Conservation (phyloP, 92 coral and sea anemone species). For the Palythoa grandiflora region DNA sequence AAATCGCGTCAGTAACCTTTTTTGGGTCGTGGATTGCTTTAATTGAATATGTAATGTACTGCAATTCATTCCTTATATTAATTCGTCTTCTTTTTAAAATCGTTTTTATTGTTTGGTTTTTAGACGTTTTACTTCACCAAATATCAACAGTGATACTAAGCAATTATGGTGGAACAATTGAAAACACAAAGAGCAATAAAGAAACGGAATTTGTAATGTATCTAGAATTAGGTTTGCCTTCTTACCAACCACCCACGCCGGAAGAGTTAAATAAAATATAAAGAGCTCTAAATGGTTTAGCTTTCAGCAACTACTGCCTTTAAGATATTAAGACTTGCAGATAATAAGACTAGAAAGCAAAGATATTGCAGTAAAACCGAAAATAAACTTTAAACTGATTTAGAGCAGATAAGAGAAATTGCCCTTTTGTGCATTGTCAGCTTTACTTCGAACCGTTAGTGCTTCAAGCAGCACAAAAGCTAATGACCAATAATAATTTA, state of each 20-base stretch:
- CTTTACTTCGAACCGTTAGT: too few species aligned
- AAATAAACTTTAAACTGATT: too few species aligned
- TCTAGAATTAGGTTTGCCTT: not conserved
- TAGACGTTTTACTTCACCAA: not conserved
- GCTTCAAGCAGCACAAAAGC: too few species aligned
- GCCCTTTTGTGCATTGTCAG: too few species aligned
- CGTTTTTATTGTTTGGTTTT: not conserved
- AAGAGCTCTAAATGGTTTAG: not conserved
- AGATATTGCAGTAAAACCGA: too few species aligned
- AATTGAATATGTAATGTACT: too few species aligned
- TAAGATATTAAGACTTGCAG: not conserved
- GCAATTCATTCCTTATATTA: too few species aligned
- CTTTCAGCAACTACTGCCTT: not conserved
- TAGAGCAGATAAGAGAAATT: too few species aligned
- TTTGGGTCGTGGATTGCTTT: too few species aligned
- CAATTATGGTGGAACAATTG: not conserved
- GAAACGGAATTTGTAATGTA: not conserved
- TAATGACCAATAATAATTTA: too few species aligned
- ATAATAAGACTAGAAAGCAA: too few species aligned
- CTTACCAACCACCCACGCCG: not conserved
- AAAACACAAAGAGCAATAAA: not conserved
- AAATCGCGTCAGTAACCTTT: too few species aligned
- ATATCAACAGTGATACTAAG: not conserved
- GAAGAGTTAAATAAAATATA: not conserved
- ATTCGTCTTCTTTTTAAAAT: not conserved